Conservation (phyloP, 1,140 invertebrate genomes). For the Colletes latitarsis region DNA sequence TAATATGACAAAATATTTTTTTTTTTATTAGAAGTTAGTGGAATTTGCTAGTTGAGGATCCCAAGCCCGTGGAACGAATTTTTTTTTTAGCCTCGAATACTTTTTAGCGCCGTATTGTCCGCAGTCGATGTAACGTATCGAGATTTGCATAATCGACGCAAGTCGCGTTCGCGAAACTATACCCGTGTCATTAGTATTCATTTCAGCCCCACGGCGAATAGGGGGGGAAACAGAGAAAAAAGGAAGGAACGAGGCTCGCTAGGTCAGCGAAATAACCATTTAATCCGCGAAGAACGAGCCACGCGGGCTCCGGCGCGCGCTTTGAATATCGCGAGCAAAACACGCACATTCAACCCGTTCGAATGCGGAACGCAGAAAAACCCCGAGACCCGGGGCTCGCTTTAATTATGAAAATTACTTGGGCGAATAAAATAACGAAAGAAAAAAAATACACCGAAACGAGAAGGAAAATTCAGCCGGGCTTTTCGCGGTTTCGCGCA, state of each 20-base stretch:
- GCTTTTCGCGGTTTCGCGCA: neutral
- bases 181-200: neutral
- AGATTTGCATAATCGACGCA: neutral
- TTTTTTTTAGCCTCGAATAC: neutral
- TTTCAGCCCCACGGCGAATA: neutral
- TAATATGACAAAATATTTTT: too few relatives aligned
- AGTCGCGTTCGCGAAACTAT: neutral
- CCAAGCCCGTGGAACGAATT: too few relatives aligned
- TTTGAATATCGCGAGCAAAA: conserved; percentile 3
- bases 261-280: conserved; percentile 10
- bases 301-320: neutral
- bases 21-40: too few relatives aligned
- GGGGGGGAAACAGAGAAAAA: neutral
- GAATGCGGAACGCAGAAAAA: neutral
- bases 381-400: neutral
- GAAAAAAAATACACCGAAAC: neutral
- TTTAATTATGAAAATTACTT: conserved; percentile 48
- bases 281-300: conserved; percentile 11
- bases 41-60: too few relatives aligned
- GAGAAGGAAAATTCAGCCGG: neutral
- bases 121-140: neutral
- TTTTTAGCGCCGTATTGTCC: neutral
- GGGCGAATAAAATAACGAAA: conserved; percentile 8
- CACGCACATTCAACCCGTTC: conserved; percentile 1
- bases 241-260: too few relatives aligned